These are phyloP conservation scores for Periparus ater DNA, from an alignment of 2,797 vertebrate species.

Conservation along the genomic window DNA sequence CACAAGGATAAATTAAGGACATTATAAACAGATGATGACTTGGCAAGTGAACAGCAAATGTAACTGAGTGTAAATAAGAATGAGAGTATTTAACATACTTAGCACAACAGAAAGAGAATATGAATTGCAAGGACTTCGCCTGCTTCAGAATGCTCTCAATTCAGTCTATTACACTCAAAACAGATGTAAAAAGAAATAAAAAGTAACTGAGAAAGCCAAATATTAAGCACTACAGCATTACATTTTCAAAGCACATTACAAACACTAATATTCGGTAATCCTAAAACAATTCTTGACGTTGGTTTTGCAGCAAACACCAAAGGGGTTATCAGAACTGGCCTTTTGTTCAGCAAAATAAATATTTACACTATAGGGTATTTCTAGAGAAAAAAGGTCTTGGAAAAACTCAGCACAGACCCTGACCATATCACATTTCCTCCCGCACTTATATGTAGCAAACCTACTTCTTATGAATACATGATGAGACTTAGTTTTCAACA, in stretches of 20 bases:
- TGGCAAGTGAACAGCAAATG: background rate
- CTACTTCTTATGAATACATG: background rate
- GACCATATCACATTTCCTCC: background rate
- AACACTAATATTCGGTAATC: background rate
- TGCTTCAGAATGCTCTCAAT: background rate
- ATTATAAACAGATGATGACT: background rate
- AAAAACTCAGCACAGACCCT: slow-evolving; percentile 1
- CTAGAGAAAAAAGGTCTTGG: slow-evolving; percentile 27
- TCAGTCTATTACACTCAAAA: background rate
- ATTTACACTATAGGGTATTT: slow-evolving; percentile 22
- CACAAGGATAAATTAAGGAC: background rate
- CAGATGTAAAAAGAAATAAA: background rate
- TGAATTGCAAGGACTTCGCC: background rate
- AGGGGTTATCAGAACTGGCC: slow-evolving; percentile 53
- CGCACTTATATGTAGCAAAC: background rate
- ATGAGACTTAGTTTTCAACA: background rate
- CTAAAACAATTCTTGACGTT: slow-evolving; percentile 32
- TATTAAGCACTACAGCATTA: background rate
- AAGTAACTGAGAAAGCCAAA: background rate
- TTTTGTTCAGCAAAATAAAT: slow-evolving; percentile 51
- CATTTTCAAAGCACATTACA: background rate
- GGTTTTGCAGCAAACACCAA: slow-evolving; percentile 29
- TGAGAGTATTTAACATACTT: background rate
- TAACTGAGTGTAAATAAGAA: background rate
- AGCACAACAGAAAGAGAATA: background rate